These are phyloP conservation scores for Glossosoma conforme DNA, from an alignment of 1,140 invertebrate species.

Conservation along the genomic window DNA sequence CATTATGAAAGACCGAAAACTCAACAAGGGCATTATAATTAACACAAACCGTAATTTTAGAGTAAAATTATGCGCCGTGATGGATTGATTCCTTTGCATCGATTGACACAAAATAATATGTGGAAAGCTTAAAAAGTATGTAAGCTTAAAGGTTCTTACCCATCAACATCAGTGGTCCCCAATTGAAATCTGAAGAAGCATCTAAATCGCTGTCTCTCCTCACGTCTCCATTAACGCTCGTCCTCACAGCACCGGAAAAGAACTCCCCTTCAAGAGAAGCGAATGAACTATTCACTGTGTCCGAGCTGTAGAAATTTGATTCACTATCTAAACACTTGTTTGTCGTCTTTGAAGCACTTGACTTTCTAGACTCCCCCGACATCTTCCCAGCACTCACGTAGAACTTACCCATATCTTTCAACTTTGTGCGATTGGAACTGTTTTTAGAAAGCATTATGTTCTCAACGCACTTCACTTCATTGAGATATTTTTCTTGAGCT, in stretches of 20 bases:
- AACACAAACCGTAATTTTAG: too few relatives aligned
- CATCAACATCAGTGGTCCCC: constrained; percentile 58
- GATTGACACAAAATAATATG: background rate
- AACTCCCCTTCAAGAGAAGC: constrained; percentile 9
- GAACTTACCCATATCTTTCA: constrained; percentile 25
- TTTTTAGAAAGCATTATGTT: constrained; percentile 45
- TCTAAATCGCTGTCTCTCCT: constrained; percentile 8
- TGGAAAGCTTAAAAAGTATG: background rate
- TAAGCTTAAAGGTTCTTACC: constrained; percentile 37
- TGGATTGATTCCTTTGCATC: too few relatives aligned
- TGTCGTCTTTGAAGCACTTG: constrained; percentile 16
- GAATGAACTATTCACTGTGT: constrained; percentile 17
- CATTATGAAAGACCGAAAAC: too few relatives aligned
- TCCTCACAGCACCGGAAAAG: constrained; percentile 13
- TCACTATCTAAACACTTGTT: constrained; percentile 25
- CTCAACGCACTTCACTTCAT: constrained; percentile 49
- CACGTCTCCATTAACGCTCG: constrained; percentile 22
- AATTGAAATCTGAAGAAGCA: constrained; percentile 45
- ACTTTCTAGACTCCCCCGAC: constrained; percentile 16
- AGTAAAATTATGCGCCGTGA: too few relatives aligned
- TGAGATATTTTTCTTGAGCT: constrained; percentile 49
- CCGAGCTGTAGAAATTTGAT: constrained; percentile 7
- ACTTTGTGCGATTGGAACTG: constrained; percentile 30
- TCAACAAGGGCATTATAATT: too few relatives aligned
- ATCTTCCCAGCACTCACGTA: constrained; percentile 13